A percentile compares a stretch with the other conserved stretches of the same genome.
These are phyloP conservation scores for Diploptera punctata DNA, from an alignment of 2,888 invertebrate species.

Conservation along the genomic window DNA sequence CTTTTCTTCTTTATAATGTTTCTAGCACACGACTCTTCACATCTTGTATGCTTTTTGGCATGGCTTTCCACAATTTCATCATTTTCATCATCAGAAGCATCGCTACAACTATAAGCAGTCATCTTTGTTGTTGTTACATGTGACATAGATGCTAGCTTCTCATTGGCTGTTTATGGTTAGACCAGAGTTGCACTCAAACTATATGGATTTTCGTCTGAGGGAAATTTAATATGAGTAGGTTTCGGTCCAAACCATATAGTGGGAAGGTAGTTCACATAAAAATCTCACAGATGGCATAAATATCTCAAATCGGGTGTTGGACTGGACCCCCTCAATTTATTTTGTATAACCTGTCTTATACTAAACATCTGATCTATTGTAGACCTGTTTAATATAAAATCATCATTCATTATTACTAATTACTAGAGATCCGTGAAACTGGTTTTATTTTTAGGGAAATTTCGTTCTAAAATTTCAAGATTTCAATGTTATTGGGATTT, in stretches of 20 bases:
- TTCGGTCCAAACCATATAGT: not conserved
- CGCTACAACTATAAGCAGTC: not conserved
- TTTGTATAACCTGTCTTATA: too few relatives aligned
- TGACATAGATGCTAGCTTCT: not conserved
- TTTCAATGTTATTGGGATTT: too few relatives aligned
- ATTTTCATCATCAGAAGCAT: not conserved
- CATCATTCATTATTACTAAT: too few relatives aligned
- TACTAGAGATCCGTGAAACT: too few relatives aligned
- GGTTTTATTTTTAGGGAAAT: too few relatives aligned
- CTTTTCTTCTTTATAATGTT: slow-evolving; percentile 18
- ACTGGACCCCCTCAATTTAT: too few relatives aligned
- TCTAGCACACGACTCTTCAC: not conserved
- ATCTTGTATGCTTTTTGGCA: not conserved
- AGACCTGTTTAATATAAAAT: too few relatives aligned
- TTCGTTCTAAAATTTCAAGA: too few relatives aligned
- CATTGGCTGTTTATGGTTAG: not conserved
- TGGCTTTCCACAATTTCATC: not conserved
- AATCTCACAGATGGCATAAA: not conserved
- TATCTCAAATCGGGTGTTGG: too few relatives aligned
- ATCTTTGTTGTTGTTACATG: not conserved
- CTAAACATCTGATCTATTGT: too few relatives aligned
- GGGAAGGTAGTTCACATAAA: not conserved
- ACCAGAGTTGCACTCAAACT: not conserved
- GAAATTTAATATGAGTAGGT: not conserved
- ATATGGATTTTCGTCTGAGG: not conserved